These are phyloP conservation scores for Molossus molossus DNA, from an alignment of 2,797 vertebrate genomes.

Conservation along the genomic window DNA sequence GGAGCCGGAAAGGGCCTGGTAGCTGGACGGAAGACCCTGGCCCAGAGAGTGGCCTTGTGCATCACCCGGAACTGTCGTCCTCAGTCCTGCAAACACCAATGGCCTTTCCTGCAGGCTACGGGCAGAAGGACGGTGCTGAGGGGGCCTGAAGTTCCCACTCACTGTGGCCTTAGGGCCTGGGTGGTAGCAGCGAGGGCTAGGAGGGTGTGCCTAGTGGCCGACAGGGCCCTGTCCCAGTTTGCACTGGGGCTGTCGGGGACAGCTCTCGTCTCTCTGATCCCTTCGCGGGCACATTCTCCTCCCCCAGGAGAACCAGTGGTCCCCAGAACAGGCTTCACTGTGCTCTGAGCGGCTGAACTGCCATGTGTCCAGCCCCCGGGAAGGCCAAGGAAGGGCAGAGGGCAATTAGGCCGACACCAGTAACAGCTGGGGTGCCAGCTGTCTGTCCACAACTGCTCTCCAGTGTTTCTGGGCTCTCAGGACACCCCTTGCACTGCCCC, in stretches of 20 bases:
- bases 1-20: not conserved
- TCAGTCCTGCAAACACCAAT: not conserved
- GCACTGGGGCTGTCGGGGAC: not conserved
- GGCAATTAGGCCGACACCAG: not conserved
- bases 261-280: not conserved
- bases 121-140: not conserved
- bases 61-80: not conserved
- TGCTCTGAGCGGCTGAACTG: not conserved
- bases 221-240: not conserved
- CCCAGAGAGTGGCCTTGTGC: not conserved
- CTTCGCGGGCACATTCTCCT: not conserved
- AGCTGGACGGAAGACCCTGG: not conserved
- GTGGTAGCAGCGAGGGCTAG: not conserved
- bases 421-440: slow-evolving; percentile 28
- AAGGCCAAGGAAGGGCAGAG: not conserved
- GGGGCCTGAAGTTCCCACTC: too few relatives aligned
- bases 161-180: not conserved
- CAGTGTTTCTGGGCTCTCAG: not conserved
- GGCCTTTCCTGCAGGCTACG: not conserved
- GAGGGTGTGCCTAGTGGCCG: not conserved
- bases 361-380: not conserved
- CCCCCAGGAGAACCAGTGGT: not conserved
- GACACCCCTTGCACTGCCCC: not conserved
- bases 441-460: not conserved
- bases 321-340: not conserved